Evolutionary conservation across 2,888 invertebrate species (phyloP).

Genomic region (Himalopsyche anomala): DNA sequence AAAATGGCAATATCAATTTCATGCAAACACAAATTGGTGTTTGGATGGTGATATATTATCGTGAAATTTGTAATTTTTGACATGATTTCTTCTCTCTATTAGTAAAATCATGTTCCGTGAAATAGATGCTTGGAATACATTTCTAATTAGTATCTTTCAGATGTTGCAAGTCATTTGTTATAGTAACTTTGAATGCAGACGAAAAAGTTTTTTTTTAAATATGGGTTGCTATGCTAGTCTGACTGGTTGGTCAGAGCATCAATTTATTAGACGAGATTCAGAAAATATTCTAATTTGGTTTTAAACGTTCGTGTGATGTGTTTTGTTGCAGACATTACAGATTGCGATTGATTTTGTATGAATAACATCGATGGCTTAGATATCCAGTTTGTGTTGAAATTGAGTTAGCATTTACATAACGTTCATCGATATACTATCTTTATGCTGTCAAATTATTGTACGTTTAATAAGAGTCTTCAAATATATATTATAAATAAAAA

Average conservation of each 20-base stretch:
- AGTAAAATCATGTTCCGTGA: constrained; percentile 6
- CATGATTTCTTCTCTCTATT: neutral
- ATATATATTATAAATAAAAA: too few species aligned
- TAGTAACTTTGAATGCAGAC: neutral
- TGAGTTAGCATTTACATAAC: too few species aligned
- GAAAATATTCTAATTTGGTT: constrained; percentile 34
- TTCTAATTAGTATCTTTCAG: constrained; percentile 8
- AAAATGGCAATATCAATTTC: too few species aligned
- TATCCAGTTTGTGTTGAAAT: too few species aligned
- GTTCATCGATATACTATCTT: too few species aligned
- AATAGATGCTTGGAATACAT: neutral
- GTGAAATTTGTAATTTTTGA: too few species aligned
- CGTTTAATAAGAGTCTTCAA: too few species aligned
- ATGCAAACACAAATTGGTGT: too few species aligned
- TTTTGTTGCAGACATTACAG: neutral
- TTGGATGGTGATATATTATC: too few species aligned
- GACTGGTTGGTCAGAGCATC: neutral
- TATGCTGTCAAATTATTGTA: too few species aligned
- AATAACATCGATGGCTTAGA: too few species aligned
- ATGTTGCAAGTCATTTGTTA: neutral
- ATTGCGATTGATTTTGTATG: too few species aligned
- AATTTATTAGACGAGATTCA: neutral
- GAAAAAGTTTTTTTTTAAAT: neutral
- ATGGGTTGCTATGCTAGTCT: neutral
- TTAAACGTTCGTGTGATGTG: neutral